A percentile compares a stretch with the other conserved stretches of the same genome.
phyloP scores from a whole-genome alignment of 2,797 vertebrate genomes.

The Phylloscopus collybita region DNA sequence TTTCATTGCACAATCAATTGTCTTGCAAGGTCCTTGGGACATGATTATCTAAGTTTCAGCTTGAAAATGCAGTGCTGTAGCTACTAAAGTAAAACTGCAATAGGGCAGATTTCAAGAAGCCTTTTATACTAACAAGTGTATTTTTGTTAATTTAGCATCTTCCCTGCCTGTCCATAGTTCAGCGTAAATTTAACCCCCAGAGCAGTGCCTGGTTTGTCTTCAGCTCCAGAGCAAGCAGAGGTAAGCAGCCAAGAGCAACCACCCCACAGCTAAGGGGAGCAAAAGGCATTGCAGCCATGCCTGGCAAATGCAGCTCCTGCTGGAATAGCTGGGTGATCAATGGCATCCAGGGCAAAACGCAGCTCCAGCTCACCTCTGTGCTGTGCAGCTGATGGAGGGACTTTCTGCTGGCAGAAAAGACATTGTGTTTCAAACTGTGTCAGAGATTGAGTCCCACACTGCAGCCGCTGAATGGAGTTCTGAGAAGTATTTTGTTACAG shows the following conservation, averaged over 20 bases:
- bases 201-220: not conserved
- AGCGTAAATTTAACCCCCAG: not conserved
- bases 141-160: not conserved
- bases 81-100: not conserved
- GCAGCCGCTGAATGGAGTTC: accelerated
- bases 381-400: too few species aligned
- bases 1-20: not conserved
- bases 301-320: not conserved
- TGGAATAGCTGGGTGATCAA: accelerated
- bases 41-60: not conserved
- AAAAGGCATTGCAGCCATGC: not conserved
- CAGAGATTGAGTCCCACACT: not conserved
- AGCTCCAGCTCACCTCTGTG: not conserved
- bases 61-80: not conserved
- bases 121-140: not conserved
- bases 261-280: accelerated
- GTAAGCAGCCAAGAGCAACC: not conserved
- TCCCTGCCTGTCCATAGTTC: not conserved
- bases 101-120: not conserved
- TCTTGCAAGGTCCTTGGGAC: not conserved
- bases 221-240: not conserved
- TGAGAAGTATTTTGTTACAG: not conserved
- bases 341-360: accelerated
- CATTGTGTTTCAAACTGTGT: not conserved
- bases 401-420: not conserved